A percentile compares a stretch with the other conserved stretches of the same genome.
These are phyloP conservation scores for Lepus americanus DNA, from an alignment of 2,113 vertebrate species.

Conservation along the genomic window DNA sequence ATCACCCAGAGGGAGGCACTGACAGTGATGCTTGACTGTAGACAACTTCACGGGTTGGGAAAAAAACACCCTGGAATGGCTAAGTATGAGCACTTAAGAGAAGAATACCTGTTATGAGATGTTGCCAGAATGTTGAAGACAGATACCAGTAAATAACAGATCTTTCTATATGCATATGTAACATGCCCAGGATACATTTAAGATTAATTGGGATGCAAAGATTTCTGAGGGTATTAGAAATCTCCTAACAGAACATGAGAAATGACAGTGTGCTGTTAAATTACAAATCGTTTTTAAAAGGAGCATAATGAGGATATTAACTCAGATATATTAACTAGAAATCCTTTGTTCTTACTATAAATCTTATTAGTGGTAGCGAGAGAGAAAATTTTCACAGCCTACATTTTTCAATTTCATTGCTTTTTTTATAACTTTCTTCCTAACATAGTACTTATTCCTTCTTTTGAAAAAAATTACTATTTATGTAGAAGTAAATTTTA, in stretches of 20 bases:
- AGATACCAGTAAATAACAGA: neutral
- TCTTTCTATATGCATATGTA: neutral
- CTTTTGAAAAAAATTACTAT: slow-evolving; percentile 28
- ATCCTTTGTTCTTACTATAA: neutral
- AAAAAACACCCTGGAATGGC: neutral
- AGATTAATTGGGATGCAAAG: neutral
- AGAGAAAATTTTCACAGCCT: neutral
- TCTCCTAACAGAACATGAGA: neutral
- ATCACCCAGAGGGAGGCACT: neutral
- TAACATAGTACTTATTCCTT: neutral
- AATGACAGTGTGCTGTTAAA: neutral
- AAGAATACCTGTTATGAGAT: neutral
- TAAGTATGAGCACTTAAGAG: neutral
- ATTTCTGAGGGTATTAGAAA: neutral
- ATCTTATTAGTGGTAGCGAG: neutral
- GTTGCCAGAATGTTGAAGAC: neutral
- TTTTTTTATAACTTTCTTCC: neutral
- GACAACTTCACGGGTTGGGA: neutral
- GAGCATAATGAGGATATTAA: neutral
- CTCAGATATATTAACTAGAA: neutral
- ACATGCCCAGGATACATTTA: neutral
- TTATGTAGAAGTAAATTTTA: neutral
- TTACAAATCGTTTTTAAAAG: neutral
- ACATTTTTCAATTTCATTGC: neutral
- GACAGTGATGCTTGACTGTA: neutral